These are phyloP conservation scores for Cydia splendana DNA, from an alignment of 1,140 invertebrate species.

Conservation along the genomic window DNA sequence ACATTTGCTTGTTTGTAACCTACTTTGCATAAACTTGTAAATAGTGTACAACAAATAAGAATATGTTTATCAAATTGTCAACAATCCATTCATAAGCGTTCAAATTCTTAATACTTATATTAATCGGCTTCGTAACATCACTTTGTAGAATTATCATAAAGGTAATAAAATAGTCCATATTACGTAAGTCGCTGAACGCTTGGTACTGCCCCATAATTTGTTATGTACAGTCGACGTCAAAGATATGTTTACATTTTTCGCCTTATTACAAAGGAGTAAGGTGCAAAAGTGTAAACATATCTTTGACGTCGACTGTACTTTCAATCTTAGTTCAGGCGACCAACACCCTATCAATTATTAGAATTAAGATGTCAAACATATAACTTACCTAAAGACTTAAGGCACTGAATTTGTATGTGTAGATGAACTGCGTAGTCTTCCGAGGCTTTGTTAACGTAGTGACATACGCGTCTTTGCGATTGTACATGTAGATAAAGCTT, in stretches of 20 bases:
- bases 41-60: too few species aligned
- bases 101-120: not conserved
- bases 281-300: too few species aligned
- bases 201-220: not conserved
- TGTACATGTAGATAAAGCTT: constrained; percentile 44
- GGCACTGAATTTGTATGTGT: not conserved
- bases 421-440: not conserved
- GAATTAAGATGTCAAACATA: too few species aligned
- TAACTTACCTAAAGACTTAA: not conserved
- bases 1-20: not conserved
- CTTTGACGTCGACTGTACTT: too few species aligned
- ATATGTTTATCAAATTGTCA: too few species aligned
- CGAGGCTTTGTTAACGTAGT: not conserved
- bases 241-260: too few species aligned
- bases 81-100: not conserved
- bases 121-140: too few species aligned
- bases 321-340: not conserved
- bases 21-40: not conserved
- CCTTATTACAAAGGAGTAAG: too few species aligned
- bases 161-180: not conserved
- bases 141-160: too few species aligned
- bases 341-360: too few species aligned
- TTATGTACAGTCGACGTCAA: too few species aligned
- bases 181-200: not conserved
- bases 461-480: constrained; percentile 20